These are phyloP conservation scores for Microcebus lehilahytsara DNA, from an alignment of 2,113 vertebrate genomes.

Conservation along the genomic window DNA sequence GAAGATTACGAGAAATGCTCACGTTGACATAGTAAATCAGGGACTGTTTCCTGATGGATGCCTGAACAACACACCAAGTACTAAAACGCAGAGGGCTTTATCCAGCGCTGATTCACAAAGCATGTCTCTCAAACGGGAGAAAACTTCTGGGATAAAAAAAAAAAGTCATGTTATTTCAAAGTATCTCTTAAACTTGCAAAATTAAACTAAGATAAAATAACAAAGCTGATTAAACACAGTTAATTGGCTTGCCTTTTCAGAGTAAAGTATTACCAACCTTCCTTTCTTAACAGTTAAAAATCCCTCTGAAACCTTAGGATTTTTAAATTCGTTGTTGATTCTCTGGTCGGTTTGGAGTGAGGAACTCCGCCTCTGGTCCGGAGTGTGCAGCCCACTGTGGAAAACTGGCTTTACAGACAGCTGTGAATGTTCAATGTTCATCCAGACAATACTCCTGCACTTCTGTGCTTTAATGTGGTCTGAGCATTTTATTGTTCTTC, in stretches of 20 bases:
- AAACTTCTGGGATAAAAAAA: neutral
- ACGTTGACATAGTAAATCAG: neutral
- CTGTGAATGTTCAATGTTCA: neutral
- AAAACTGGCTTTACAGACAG: neutral
- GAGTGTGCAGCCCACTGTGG: neutral
- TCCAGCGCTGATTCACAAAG: neutral
- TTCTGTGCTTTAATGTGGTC: neutral
- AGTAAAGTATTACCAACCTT: neutral
- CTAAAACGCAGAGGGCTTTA: neutral
- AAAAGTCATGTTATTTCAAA: neutral
- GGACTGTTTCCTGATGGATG: neutral
- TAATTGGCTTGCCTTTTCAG: neutral
- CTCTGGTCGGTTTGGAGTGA: neutral
- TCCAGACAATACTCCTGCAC: neutral
- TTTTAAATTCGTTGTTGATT: neutral
- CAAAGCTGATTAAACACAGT: neutral
- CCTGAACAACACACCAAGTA: neutral
- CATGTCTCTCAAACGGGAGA: neutral
- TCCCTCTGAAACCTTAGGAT: neutral
- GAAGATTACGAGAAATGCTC: slow-evolving; percentile 58
- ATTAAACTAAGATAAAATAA: neutral
- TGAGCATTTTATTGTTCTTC: neutral
- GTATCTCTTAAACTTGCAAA: slow-evolving; percentile 38
- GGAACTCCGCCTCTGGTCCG: neutral
- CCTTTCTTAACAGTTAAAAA: neutral